Percentiles rank a stretch among this genome's conserved stretches.
phyloP scores from a whole-genome alignment of 2,888 invertebrate species.

The Hoplodrina ambigua region DNA sequence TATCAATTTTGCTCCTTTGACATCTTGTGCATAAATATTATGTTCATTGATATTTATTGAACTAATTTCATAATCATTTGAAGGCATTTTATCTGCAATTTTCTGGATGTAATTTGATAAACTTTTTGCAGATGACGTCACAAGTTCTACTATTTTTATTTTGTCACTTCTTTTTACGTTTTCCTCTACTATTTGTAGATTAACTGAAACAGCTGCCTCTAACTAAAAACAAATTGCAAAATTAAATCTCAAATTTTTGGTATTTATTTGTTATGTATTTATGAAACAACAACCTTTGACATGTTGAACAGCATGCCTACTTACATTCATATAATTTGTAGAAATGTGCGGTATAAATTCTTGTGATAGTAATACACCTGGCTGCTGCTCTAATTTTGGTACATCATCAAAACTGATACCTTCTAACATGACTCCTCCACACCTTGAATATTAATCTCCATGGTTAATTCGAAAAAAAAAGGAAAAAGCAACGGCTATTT shows the following conservation, averaged over 20 bases:
- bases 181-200: constrained; percentile 20
- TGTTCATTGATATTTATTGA: too few relatives aligned
- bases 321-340: neutral
- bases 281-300: too few relatives aligned
- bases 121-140: neutral
- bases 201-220: neutral
- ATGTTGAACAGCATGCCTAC: neutral
- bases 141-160: constrained; percentile 10
- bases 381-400: constrained; percentile 3
- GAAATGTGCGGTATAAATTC: constrained; percentile 3
- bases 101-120: neutral
- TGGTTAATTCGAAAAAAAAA: too few relatives aligned
- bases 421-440: constrained; percentile 7
- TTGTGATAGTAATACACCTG: neutral
- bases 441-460: neutral
- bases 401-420: neutral
- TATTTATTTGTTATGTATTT: too few relatives aligned
- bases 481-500: too few relatives aligned
- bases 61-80: too few relatives aligned
- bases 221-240: constrained; percentile 3
- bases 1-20: neutral
- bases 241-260: too few relatives aligned
- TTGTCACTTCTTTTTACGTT: constrained; percentile 1
- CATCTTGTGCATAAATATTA: neutral
- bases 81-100: too few relatives aligned